Conservation (phyloP, 2,797 vertebrate genomes). For the Lepus townsendii region DNA sequence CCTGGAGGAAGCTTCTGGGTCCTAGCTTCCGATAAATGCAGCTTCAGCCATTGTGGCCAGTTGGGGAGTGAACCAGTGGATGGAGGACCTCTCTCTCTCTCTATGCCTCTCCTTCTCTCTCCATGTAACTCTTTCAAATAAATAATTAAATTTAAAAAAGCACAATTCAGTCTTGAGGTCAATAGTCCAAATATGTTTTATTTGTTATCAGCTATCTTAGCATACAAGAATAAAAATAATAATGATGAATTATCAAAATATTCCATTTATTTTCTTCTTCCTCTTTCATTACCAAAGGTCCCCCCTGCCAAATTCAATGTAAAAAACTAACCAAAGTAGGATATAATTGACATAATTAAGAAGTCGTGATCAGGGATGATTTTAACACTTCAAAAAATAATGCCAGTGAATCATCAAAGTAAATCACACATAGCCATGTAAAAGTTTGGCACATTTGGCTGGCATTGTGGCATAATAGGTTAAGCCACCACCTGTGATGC, state of each 20-base stretch:
- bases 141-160: no score
- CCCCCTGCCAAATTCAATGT: background rate
- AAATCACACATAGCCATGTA: background rate
- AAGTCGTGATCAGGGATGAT: background rate
- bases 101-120: no score
- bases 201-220: background rate
- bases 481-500: no score
- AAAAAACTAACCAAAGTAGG: constrained; percentile 3
- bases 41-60: no score
- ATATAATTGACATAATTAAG: background rate
- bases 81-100: no score
- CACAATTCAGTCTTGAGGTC: background rate
- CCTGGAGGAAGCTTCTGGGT: no score
- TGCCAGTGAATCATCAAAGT: background rate
- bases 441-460: no score
- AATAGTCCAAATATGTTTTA: background rate
- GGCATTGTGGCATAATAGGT: no score
- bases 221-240: background rate
- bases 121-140: no score
- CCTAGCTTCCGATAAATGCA: no score
- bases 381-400: constrained; percentile 14
- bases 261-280: background rate
- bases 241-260: background rate
- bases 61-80: no score
- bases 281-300: background rate